These are phyloP conservation scores for Theristicus caerulescens DNA, from an alignment of 2,113 vertebrate species.

Conservation along the genomic window DNA sequence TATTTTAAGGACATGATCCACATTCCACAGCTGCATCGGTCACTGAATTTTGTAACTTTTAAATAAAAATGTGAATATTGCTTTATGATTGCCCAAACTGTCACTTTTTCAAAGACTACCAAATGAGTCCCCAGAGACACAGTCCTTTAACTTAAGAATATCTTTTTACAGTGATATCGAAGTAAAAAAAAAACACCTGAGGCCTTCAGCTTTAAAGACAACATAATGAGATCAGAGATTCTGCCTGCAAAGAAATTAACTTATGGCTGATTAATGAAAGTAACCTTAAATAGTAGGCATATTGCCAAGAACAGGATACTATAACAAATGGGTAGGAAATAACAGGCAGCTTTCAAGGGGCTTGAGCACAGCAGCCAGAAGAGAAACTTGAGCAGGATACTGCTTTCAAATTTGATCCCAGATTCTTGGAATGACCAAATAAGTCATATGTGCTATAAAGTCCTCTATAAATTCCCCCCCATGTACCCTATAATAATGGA, in stretches of 20 bases:
- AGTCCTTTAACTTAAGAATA: conserved; percentile 51
- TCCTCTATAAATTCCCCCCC: conserved; percentile 41
- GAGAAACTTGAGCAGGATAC: conserved; percentile 63
- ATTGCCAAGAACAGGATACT: conserved; percentile 60
- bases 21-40: neutral
- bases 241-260: conserved; percentile 72
- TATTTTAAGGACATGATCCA: neutral
- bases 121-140: conserved; percentile 50
- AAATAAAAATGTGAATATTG: conserved; percentile 33
- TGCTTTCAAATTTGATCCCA: conserved; percentile 68
- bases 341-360: conserved; percentile 60
- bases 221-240: conserved; percentile 75
- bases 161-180: conserved; percentile 63
- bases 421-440: conserved; percentile 65
- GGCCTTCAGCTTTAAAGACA: conserved; percentile 68
- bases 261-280: conserved; percentile 77
- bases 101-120: conserved; percentile 62
- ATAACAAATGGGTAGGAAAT: conserved; percentile 45
- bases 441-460: conserved; percentile 63
- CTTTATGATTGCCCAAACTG: conserved; percentile 30
- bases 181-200: conserved; percentile 27
- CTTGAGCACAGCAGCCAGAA: conserved; percentile 22
- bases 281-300: conserved; percentile 69
- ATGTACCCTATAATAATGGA: conserved; percentile 44
- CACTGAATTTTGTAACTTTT: neutral